Base-by-base conservation (phyloP, 2,797 vertebrate genomes). In the Allobates femoralis region DNA sequence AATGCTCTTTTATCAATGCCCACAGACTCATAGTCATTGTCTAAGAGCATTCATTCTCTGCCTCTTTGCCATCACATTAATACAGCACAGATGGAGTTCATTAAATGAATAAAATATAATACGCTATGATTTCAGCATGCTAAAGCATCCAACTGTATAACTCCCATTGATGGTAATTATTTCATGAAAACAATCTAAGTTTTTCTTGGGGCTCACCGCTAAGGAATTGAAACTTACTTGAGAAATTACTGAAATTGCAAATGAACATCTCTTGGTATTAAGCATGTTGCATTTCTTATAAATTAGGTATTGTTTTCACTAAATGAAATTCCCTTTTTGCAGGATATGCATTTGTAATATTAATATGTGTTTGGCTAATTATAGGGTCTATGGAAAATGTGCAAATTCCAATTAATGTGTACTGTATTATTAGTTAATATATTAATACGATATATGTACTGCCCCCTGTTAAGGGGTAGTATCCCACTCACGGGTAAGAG, bases 31-130 rank as follows among this genome's bases (percentile, higher is more conserved):
- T 83, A 73, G 32, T 53, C 32, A 46, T 83, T 83, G 81, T 58
- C 32, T 73, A 58, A 56, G n/a, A 83, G 81, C 66, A 71, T 71
- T 66, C 51, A 71, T 73, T 58, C 30, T 10, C 64, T 58, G 51
- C 41, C 79, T 69, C 30, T 69, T 69, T 67, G 46, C 46, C 66
- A 69, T 71, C 66, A 55, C 32, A 82, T 82, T 82, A 82, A 56
- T 71, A 82, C 23, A 82, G 80, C 80, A 82, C 80, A 82, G 80
- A 82, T 71, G 66, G 80, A 55, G 66, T 71, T 82, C 80, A 82
- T 82, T 82, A 56, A 82, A 82, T 71, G 28, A 82, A 82, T 73
- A 82, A 71, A 82, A 71, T 82, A 82, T 64, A 64, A 56, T 41
- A 71, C 23, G 18, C 8, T 82, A 32, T 37, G 23, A 55, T 55